A percentile compares a stretch with the other conserved stretches of the same genome.
phyloP scores from a whole-genome alignment of 2,113 vertebrate species.

The Otocyon megalotis region DNA sequence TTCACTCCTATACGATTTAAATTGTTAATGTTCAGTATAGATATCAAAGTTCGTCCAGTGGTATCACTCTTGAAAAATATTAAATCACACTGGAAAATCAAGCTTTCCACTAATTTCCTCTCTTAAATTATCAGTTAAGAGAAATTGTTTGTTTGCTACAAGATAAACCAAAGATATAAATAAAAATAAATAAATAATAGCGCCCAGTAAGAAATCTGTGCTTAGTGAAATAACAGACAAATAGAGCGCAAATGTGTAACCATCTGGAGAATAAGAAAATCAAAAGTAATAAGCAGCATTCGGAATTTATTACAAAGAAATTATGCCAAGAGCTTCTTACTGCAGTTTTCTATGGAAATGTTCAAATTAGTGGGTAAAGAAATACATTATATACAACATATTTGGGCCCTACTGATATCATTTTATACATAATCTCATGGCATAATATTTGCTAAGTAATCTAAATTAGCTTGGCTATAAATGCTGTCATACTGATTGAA shows the following conservation, averaged over 20 bases:
- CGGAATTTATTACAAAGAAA: conserved; percentile 76
- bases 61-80: neutral
- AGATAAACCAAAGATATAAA: conserved; percentile 67
- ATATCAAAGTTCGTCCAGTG: conserved; percentile 39
- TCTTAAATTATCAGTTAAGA: conserved; percentile 42
- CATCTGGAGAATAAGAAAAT: conserved; percentile 77
- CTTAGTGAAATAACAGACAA: conserved; percentile 67
- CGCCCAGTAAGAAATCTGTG: conserved; percentile 68
- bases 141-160: conserved; percentile 59
- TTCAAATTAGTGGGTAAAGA: conserved; percentile 70
- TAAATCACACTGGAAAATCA: conserved; percentile 42
- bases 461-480: conserved; percentile 70
- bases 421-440: conserved; percentile 62
- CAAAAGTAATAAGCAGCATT: conserved; percentile 72
- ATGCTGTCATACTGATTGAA: conserved; percentile 64
- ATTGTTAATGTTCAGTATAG: neutral
- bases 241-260: conserved; percentile 71
- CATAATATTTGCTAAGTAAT: conserved; percentile 76
- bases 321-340: conserved; percentile 70
- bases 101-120: conserved; percentile 52
- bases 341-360: conserved; percentile 68
- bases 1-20: neutral
- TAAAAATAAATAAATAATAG: conserved; percentile 73
- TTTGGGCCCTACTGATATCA: conserved; percentile 39
- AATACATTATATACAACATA: conserved; percentile 54